Evolutionary conservation across 64 coral and sea anemone species (phyloP), one percentile per base, ranked within the genome.

Genomic region (Stichodactyla mertensii): DNA sequence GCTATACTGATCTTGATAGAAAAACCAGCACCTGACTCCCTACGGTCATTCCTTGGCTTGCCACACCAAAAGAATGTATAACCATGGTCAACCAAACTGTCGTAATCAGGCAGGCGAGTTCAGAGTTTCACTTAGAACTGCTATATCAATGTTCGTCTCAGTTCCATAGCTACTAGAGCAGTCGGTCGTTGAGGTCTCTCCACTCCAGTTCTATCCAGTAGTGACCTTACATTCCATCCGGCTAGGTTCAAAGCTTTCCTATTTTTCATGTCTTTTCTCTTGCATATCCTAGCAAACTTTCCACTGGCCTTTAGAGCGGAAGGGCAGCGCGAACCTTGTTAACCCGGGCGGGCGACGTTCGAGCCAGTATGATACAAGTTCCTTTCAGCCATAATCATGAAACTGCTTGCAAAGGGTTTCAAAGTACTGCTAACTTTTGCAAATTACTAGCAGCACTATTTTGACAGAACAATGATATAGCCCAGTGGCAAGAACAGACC

Each of bases 41-140:
- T 66, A 10, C 62, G 12, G 12, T 66, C 62, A 16, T 66, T 6
- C 6, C 6, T 20, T 19, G 15, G 6, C 18, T 66, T 66, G 2
- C 82, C 89, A 61, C 77, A 66, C 78, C 78, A 89, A 57, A 80
- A 82, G 77, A 86, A 71, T 16, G 57, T 91, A 69, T 86, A 82
- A 2, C 89, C 90, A 79, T 64, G 16, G 13, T 87, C 90, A 82
- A 22, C 84, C 10, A 87, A 70, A 55, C 85, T 92, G 57, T 83
- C 85, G 77, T 81, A 69, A 18, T 20, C 1, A 22, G 88, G 5
- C 20, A 77, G 74, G 16, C 88, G 12, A 69, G 88, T 84, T 83
- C 1, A 45, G 28, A 45, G 36, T 4, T 45, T 83, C 87, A 55
- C 26, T 53, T 8, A 86, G 85, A 27, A 27, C 85, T 16, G 60